Conservation (phyloP, 2,113 vertebrate species). For the Nettapus auritus region DNA sequence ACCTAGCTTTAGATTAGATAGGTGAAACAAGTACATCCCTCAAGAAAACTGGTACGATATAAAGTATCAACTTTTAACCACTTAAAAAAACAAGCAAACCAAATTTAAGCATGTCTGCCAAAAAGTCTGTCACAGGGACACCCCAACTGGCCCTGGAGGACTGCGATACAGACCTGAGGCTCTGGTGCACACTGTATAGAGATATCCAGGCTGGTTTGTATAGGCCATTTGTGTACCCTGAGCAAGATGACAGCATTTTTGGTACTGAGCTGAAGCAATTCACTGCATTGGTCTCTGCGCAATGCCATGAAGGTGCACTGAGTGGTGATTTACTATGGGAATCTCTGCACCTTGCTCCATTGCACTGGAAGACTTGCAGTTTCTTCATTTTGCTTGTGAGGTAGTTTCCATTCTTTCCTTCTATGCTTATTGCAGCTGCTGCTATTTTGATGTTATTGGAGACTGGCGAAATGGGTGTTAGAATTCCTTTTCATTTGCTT, state of each 20-base stretch:
- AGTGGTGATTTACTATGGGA: background rate
- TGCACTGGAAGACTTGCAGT: background rate
- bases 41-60: background rate
- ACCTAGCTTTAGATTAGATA: background rate
- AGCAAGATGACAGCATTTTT: background rate
- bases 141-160: rapidly evolving
- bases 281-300: background rate
- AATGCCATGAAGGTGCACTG: rapidly evolving
- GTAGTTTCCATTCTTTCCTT: background rate
- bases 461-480: background rate
- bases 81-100: background rate
- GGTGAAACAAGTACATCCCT: background rate
- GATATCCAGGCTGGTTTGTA: background rate
- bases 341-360: background rate
- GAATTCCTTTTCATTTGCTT: background rate
- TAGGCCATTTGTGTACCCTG: background rate
- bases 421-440: background rate
- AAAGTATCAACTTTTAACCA: background rate
- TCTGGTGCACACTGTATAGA: background rate
- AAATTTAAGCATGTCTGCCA: background rate
- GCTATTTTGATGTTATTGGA: background rate
- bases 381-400: background rate
- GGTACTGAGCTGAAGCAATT: background rate
- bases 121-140: background rate
- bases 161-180: background rate